phyloP scores from a whole-genome alignment of 2,888 invertebrate species.

The Drosophila kanekoi region DNA sequence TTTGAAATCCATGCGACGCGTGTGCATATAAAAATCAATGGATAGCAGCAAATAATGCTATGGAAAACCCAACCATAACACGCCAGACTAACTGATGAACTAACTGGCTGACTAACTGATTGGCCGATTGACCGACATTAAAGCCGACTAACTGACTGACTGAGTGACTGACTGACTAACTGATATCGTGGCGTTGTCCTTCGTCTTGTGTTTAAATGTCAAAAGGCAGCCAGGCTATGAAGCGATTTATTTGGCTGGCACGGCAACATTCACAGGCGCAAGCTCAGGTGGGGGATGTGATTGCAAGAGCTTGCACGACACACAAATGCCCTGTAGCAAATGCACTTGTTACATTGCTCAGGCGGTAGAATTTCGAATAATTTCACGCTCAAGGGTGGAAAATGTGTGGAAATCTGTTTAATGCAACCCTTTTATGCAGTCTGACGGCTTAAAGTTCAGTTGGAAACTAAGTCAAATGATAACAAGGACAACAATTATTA shows the following conservation, averaged over 20 bases:
- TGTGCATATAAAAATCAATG: conserved; percentile 59
- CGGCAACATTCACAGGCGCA: conserved; percentile 34
- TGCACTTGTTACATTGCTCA: no score
- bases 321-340: conserved; percentile 9
- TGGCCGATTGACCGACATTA: conserved; percentile 30
- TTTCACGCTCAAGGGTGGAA: not conserved
- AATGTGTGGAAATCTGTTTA: no score
- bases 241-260: conserved; percentile 58
- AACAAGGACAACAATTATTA: no score
- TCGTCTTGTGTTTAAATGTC: conserved; percentile 61
- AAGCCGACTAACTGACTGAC: conserved; percentile 36
- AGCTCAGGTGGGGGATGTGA: not conserved
- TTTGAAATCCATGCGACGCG: not conserved
- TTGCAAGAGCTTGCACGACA: conserved; percentile 4
- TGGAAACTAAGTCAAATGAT: not conserved
- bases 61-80: conserved; percentile 44
- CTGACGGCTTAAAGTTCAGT: not conserved
- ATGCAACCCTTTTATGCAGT: not conserved
- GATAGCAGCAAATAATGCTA: conserved; percentile 10
- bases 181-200: conserved; percentile 56
- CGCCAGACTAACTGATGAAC: conserved; percentile 33
- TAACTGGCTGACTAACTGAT: conserved; percentile 20
- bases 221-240: conserved; percentile 58
- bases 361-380: no score
- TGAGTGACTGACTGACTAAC: conserved; percentile 34